Conservation (phyloP, 1,140 invertebrate genomes). For the Zaprionus kolodkinae region DNA sequence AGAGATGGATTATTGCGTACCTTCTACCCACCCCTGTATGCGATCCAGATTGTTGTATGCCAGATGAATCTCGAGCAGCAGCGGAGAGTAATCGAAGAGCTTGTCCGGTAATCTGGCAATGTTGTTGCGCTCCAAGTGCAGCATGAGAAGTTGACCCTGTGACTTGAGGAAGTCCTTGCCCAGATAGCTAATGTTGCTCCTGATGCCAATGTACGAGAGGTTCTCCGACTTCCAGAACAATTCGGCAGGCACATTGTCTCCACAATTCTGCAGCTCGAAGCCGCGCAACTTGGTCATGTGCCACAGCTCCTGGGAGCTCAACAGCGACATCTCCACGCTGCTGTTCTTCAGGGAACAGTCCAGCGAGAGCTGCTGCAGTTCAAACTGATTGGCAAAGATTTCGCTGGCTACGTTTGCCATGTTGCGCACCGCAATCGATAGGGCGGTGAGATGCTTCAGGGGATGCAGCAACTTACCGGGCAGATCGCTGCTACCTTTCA, state of each 20-base stretch:
- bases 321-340: constrained; percentile 68
- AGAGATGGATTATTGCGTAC: neutral
- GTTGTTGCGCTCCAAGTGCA: constrained; percentile 59
- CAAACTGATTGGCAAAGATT: constrained; percentile 60
- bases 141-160: constrained; percentile 53
- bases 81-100: constrained; percentile 54
- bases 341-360: constrained; percentile 67
- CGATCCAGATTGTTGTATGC: constrained; percentile 69
- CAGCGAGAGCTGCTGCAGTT: constrained; percentile 53
- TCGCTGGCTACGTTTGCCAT: constrained; percentile 61
- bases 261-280: constrained; percentile 65
- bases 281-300: constrained; percentile 63
- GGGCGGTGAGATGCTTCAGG: constrained; percentile 37
- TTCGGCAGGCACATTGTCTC: constrained; percentile 67
- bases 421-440: constrained; percentile 61
- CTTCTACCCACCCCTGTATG: constrained; percentile 55
- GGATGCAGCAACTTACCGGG: constrained; percentile 57
- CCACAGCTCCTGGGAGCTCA: constrained; percentile 66
- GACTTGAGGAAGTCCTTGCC: constrained; percentile 63
- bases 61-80: constrained; percentile 62
- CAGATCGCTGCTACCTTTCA: constrained; percentile 62
- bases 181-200: constrained; percentile 69
- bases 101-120: constrained; percentile 66
- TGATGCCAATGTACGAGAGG: constrained; percentile 62
- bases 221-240: constrained; percentile 69